Evolutionary conservation across 2,113 vertebrate genomes (phyloP), one percentile per base, ranked within the genome.

Genomic region (Puma concolor): DNA sequence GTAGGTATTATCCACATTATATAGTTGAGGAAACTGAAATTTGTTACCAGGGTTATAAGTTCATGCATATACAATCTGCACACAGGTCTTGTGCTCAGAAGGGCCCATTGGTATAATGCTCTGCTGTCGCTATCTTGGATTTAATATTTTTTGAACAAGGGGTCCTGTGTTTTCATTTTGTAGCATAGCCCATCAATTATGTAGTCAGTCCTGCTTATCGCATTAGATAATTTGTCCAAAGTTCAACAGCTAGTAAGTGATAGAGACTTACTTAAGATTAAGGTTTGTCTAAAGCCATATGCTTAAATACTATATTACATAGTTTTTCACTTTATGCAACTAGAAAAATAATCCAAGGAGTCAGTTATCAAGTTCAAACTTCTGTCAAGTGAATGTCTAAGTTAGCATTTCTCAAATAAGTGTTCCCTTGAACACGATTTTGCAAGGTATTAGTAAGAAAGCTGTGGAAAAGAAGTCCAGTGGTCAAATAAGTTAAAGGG

Each of bases 301-400:
- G 64, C 38, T 95, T 83, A 96, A 90, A 72, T 23, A 86, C 17
- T 48, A 36, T 81, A 96, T 44, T 74, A 81, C 0, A 52, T 71
- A 89, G 36, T 7, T 77, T 93, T 77, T 92, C 38, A 77, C 12
- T 54, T 88, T 88, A 50, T 94, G 17, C 38, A 95, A 83, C 36
- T 64, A 88, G 63, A 84, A 95, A 94, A 95, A 48, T 66, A 95
- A 74, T 27, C 29, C 71, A 92, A 66, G 19, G 44, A 72, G 41
- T 94, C 77, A 57, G 66, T 91, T 48, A 94, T 82, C 66, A 72
- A 85, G 17, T 88, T 92, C 23, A 80, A 94, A 88, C 5, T 85
- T 92, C 54, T 76, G 25, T 81, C 88, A 94, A 76, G 64, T 89
- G 41, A 97, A 91, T 89, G 41, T 76, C 72, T 85, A 96, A 44